Conservation (phyloP, 2,113 vertebrate genomes). For the Halichoerus grypus region DNA sequence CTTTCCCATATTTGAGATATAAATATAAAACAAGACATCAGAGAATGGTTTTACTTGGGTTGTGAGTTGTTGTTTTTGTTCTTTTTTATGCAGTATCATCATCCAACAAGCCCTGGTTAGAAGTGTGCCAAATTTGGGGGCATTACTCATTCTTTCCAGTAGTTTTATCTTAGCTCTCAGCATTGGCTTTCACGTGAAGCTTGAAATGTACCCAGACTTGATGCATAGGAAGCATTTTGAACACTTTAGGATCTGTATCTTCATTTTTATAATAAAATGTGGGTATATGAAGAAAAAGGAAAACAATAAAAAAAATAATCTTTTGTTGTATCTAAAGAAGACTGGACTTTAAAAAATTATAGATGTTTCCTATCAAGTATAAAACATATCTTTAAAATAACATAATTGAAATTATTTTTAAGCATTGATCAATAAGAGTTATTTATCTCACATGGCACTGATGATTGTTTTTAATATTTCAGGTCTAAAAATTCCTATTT, state of each 20-base stretch:
- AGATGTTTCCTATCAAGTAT: not conserved
- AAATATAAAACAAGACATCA: slow-evolving; percentile 30
- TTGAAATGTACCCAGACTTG: slow-evolving; percentile 46
- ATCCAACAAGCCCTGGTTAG: slow-evolving; percentile 42
- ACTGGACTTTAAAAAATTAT: not conserved
- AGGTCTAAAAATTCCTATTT: slow-evolving; percentile 7
- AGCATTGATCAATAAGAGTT: not conserved
- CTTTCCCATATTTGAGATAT: slow-evolving; percentile 60
- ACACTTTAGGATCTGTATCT: not conserved
- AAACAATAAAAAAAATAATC: not conserved
- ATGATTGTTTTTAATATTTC: not conserved
- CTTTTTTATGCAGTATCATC: slow-evolving; percentile 26
- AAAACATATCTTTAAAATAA: slow-evolving; percentile 31
- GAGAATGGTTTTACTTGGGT: slow-evolving; percentile 52
- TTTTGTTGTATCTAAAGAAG: not conserved
- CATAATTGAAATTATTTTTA: slow-evolving; percentile 34
- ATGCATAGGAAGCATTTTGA: slow-evolving; percentile 6
- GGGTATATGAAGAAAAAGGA: not conserved
- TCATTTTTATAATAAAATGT: not conserved
- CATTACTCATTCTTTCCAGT: slow-evolving; percentile 62
- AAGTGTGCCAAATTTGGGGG: slow-evolving; percentile 50
- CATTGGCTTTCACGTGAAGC: slow-evolving; percentile 15
- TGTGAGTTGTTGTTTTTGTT: slow-evolving; percentile 51
- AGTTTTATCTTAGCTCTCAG: slow-evolving; percentile 70
- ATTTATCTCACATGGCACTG: not conserved